A percentile compares a stretch with the other conserved stretches of the same genome.
Conservation (phyloP, 2,888 invertebrate species). For the Polyploca ridens region DNA sequence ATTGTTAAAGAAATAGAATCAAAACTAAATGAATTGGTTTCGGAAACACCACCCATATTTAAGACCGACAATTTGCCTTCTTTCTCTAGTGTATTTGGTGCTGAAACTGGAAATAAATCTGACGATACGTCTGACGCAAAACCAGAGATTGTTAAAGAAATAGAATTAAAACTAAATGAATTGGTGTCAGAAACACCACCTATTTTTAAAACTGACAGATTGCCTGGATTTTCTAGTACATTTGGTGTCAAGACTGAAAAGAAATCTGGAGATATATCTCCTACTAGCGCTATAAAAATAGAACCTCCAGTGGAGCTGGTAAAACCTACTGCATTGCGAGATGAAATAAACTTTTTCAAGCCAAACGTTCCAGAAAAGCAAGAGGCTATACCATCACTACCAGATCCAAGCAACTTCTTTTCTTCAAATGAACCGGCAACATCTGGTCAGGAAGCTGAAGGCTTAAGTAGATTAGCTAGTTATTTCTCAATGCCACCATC, state of each 20-base stretch:
- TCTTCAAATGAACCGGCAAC: slow-evolving; percentile 29
- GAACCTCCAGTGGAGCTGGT: slow-evolving; percentile 7
- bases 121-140: slow-evolving; percentile 12
- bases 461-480: slow-evolving; percentile 70
- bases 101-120: slow-evolving; percentile 5
- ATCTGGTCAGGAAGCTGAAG: slow-evolving; percentile 34
- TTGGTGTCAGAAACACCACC: not conserved
- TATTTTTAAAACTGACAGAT: not conserved
- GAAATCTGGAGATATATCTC: not conserved
- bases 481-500: slow-evolving; percentile 69
- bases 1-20: not conserved
- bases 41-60: not conserved
- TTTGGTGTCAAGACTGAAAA: slow-evolving; percentile 18
- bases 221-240: slow-evolving; percentile 14
- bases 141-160: not conserved
- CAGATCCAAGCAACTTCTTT: slow-evolving; percentile 68
- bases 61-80: not conserved
- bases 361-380: slow-evolving; percentile 12
- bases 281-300: not conserved
- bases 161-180: too few species aligned
- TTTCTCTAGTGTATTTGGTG: slow-evolving; percentile 18
- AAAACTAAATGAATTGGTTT: not conserved
- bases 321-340: slow-evolving; percentile 11
- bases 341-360: slow-evolving; percentile 13
- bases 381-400: slow-evolving; percentile 32